Evolutionary conservation across 2,888 invertebrate genomes (phyloP), one percentile per base, ranked within the genome.

Genomic region (Latrodectus elegans): DNA sequence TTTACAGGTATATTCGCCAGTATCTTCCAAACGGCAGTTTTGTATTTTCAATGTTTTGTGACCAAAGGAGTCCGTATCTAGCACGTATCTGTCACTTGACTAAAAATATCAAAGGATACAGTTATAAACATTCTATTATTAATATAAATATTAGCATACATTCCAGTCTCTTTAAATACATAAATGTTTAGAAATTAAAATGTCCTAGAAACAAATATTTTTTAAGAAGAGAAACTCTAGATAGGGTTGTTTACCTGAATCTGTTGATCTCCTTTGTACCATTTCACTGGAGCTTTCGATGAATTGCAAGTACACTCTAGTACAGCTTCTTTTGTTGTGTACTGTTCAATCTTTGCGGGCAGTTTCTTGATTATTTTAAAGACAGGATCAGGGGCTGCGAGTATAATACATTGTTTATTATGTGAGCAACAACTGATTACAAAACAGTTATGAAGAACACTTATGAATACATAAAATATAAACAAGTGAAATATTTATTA

Each of bases 241-340:
- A 55, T 55, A 55, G 55, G 10, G 55, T 10, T 55, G 55, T 17
- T 22, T 82, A 89, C 89, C 84, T 84, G 71, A 12, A 89, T 89
- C 26, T 80, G 77, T 49, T 88, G 67, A 65, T 95, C 95, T 91
- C 95, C 97, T 92, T 95, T 96, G 93, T 95, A 97, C 98, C 99
- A 99, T 79, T 95, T 95, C 15, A 99, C 96, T 90, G 95, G 95
- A 12, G 99, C 99, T 92, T 99, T 95, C 90, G 96, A 96, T 92
- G 96, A 98, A 91, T 96, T 98, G 73, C 99, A 96, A 55, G 96
- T 95, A 93, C 99, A 99, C 92, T 99, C 98, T 91, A 99, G 94
- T 87, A 95, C 94, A 0, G 96, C 95, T 92, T 98, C 98, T 92
- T 99, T 98, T 91, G 95, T 95, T 0, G 96, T 95, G 92, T 96